Evolutionary conservation across 2,888 invertebrate species (phyloP).

Genomic region (Cotesia congregata): DNA sequence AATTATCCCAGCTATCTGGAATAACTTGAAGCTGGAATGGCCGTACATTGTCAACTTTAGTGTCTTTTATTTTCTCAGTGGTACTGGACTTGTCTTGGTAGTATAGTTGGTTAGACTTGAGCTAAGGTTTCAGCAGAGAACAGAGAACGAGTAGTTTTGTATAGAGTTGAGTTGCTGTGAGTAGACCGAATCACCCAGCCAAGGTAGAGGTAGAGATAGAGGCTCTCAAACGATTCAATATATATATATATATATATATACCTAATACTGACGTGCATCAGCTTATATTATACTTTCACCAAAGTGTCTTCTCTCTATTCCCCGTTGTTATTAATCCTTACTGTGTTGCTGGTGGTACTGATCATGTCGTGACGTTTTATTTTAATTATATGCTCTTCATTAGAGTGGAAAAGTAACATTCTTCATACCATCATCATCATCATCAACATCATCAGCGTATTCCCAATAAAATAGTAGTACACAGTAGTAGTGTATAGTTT

Average conservation of each 20-base stretch:
- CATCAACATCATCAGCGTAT: background rate
- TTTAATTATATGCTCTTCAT: conserved; percentile 1
- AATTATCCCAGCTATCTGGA: conserved; percentile 41
- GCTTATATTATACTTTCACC: conserved; percentile 25
- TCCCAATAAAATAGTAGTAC: background rate
- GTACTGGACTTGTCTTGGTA: background rate
- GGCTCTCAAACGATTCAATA: conserved; percentile 38
- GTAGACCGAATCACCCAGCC: background rate
- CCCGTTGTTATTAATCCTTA: conserved; percentile 8
- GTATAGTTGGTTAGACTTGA: background rate
- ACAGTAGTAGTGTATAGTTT: conserved; percentile 1
- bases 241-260: conserved; percentile 22
- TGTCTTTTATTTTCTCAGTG: conserved; percentile 33
- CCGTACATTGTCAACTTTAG: conserved; percentile 55
- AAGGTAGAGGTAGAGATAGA: conserved; percentile 7
- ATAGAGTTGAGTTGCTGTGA: conserved; percentile 19
- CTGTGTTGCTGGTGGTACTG: conserved; percentile 16
- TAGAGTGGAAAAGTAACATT: background rate
- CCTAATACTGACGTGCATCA: conserved; percentile 9
- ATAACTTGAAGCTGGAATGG: conserved; percentile 43
- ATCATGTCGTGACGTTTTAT: conserved; percentile 9
- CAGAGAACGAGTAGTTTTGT: conserved; percentile 22
- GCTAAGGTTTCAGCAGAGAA: background rate
- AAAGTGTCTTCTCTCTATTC: conserved; percentile 37
- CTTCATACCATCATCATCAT: background rate